Conservation (phyloP, 2,888 invertebrate genomes). For the Pheosia gnoma region DNA sequence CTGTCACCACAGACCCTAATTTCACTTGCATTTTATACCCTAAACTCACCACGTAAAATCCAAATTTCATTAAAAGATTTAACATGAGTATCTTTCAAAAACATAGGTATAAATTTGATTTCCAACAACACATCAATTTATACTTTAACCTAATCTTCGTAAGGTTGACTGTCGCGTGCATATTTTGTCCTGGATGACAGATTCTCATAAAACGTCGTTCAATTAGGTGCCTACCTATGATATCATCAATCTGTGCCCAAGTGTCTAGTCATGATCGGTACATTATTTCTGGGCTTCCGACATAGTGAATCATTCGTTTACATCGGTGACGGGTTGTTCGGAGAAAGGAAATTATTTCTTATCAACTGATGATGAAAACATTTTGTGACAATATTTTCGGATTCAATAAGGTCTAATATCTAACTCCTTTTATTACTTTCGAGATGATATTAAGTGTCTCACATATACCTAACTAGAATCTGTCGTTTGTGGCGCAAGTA, state of each 20-base stretch:
- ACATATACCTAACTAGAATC: too few relatives aligned
- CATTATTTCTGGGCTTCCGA: slow-evolving; percentile 66
- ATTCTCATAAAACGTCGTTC: slow-evolving; percentile 13
- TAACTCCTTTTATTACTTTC: too few relatives aligned
- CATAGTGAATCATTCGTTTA: slow-evolving; percentile 27
- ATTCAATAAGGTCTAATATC: too few relatives aligned
- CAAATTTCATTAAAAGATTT: not conserved
- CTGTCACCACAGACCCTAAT: not conserved
- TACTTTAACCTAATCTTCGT: not conserved
- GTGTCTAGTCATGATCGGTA: slow-evolving; percentile 54
- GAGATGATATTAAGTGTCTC: too few relatives aligned
- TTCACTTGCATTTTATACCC: not conserved
- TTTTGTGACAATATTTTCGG: not conserved
- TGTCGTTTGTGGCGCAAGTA: too few relatives aligned
- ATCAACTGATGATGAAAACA: slow-evolving; percentile 4
- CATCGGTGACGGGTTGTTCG: not conserved
- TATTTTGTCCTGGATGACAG: not conserved
- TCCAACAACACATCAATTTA: not conserved
- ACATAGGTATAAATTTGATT: not conserved
- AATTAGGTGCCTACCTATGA: slow-evolving; percentile 26
- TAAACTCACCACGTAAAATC: not conserved
- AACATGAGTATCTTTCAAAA: not conserved
- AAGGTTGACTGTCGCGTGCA: not conserved
- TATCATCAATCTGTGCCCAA: slow-evolving; percentile 62
- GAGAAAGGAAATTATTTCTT: slow-evolving; percentile 17